phyloP scores from a whole-genome alignment of 2,797 vertebrate species.

The Falco biarmicus region DNA sequence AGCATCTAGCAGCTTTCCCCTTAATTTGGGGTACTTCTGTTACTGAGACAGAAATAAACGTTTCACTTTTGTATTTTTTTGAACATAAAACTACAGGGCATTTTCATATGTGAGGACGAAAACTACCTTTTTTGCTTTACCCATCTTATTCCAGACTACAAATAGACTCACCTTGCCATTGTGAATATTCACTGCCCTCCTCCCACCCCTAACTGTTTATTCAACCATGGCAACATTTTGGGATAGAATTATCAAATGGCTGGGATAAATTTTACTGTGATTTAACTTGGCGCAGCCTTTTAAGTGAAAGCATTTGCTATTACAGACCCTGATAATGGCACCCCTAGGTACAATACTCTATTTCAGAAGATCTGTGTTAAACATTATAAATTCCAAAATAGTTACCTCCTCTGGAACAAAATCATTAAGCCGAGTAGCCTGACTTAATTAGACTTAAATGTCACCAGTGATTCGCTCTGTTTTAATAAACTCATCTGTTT shows the following conservation, averaged over 20 bases:
- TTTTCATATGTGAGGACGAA: background rate
- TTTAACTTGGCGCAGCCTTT: background rate
- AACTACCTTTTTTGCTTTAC: background rate
- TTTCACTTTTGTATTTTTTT: background rate
- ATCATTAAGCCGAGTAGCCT: slow-evolving; percentile 52
- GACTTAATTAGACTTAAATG: slow-evolving; percentile 73
- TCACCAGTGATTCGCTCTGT: slow-evolving; percentile 55
- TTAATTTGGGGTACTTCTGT: background rate
- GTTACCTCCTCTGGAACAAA: slow-evolving; percentile 56
- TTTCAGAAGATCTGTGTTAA: slow-evolving; percentile 37
- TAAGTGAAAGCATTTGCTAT: background rate
- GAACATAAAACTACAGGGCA: background rate
- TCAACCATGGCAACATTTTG: background rate
- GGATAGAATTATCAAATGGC: background rate
- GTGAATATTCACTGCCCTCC: background rate
- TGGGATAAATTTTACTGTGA: background rate
- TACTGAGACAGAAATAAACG: background rate
- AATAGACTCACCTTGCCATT: background rate
- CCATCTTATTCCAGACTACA: background rate
- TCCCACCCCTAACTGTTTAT: background rate
- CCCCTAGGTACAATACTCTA: slow-evolving; percentile 4
- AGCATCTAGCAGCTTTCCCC: background rate
- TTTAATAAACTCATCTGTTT: slow-evolving; percentile 73
- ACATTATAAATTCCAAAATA: slow-evolving; percentile 50
- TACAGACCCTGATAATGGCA: background rate